Conservation (phyloP, 2,113 vertebrate genomes). For the Lutjanus erythropterus region DNA sequence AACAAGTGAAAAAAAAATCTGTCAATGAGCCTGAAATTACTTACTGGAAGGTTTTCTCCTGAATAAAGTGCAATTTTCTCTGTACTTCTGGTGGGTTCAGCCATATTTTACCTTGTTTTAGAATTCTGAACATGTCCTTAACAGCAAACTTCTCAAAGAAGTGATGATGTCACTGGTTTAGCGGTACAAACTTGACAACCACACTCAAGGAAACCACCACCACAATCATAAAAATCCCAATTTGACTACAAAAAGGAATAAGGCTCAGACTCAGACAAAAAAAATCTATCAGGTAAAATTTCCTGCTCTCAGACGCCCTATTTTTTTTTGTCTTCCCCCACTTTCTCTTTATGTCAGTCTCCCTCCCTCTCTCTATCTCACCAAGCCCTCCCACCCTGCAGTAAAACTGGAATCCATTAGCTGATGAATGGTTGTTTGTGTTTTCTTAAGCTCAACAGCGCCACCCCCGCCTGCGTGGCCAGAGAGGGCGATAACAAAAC, state of each 20-base stretch:
- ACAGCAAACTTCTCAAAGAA: background rate
- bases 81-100: conserved; percentile 4
- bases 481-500: conserved; percentile 59
- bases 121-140: background rate
- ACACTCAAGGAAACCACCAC: background rate
- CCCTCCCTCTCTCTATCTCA: conserved; percentile 1
- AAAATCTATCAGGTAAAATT: background rate
- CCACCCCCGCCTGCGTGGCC: conserved; percentile 51
- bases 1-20: conserved; percentile 19
- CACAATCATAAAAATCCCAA: background rate
- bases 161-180: background rate
- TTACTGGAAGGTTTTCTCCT: conserved; percentile 16
- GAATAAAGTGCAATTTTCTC: conserved; percentile 23
- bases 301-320: background rate
- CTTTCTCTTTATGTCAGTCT: conserved; percentile 25
- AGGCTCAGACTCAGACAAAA: background rate
- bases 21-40: conserved; percentile 2
- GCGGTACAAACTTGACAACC: background rate
- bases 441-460: conserved; percentile 78
- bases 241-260: background rate
- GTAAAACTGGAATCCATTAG: conserved; percentile 77
- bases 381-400: conserved; percentile 26
- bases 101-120: background rate
- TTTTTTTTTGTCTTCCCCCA: conserved; percentile 4
- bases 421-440: conserved; percentile 77